phyloP scores from a whole-genome alignment of 2,888 invertebrate species.

The Dolomedes plantarius region DNA sequence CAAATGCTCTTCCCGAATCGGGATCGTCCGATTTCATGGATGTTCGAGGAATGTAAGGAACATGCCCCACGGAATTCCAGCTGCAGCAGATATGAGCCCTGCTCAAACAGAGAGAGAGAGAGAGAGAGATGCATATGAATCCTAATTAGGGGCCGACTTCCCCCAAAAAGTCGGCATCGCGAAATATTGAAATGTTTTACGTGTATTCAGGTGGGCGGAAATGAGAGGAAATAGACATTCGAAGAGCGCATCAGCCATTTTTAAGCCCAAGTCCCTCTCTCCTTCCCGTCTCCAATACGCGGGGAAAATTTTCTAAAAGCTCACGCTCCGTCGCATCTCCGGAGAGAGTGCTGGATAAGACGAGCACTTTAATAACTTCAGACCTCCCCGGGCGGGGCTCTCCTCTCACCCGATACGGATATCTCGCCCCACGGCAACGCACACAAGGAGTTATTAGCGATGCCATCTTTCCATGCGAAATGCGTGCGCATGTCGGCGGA shows the following conservation, averaged over 20 bases:
- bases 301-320: conserved; percentile 12
- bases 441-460: neutral
- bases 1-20: too few species aligned
- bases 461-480: neutral
- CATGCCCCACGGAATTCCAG: too few species aligned
- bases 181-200: conserved; percentile 3
- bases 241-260: conserved; percentile 1
- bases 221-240: conserved; percentile 15
- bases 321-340: neutral
- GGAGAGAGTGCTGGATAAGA: neutral
- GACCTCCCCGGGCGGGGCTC: conserved; percentile 23
- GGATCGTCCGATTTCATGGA: too few species aligned
- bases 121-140: too few species aligned
- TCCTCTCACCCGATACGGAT: neutral
- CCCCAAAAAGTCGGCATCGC: too few species aligned
- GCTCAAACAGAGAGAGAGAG: too few species aligned
- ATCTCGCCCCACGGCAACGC: conserved; percentile 19
- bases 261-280: neutral
- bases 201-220: conserved; percentile 1
- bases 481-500: neutral
- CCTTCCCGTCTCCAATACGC: neutral
- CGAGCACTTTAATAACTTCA: conserved; percentile 51
- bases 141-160: too few species aligned
- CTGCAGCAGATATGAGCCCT: too few species aligned
- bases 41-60: too few species aligned